These are phyloP conservation scores for Sycophila sp. DNA, from an alignment of 1,140 invertebrate species.

Conservation along the genomic window DNA sequence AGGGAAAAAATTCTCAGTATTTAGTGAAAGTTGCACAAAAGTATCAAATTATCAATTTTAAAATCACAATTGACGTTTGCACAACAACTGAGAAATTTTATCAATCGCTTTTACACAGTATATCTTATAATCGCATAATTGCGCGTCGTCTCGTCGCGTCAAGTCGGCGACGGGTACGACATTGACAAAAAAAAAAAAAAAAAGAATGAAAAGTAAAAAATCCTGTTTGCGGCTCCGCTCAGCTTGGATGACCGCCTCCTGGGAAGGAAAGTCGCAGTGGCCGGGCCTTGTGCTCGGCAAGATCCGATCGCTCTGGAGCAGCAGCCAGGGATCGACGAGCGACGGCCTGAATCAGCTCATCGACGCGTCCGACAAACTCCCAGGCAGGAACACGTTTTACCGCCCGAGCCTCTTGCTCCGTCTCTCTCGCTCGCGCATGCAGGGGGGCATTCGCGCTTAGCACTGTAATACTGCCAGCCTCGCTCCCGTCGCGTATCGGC, in stretches of 20 bases:
- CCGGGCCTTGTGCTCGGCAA: conserved; percentile 83
- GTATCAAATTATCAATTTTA: too few species aligned
- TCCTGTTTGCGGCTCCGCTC: conserved; percentile 26
- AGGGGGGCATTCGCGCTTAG: background rate
- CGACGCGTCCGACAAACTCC: conserved; percentile 55
- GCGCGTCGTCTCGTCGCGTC: background rate
- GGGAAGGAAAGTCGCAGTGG: conserved; percentile 72
- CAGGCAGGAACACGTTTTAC: conserved; percentile 52
- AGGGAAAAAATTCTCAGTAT: too few species aligned
- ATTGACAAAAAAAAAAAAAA: background rate
- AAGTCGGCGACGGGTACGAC: background rate
- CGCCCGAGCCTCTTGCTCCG: background rate
- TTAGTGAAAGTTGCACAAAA: too few species aligned
- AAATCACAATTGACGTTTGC: too few species aligned
- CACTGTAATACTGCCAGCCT: background rate
- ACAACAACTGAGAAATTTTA: too few species aligned
- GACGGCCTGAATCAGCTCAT: conserved; percentile 81
- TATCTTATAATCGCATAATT: too few species aligned
- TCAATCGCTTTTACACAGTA: too few species aligned
- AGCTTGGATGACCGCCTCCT: conserved; percentile 68
- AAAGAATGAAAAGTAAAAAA: conserved; percentile 30
- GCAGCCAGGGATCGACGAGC: conserved; percentile 74
- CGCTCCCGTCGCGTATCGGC: background rate
- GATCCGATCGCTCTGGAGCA: conserved; percentile 86
- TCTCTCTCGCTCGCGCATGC: too few species aligned